Conservation (phyloP, 2,113 vertebrate genomes). For the Stercorarius parasiticus region DNA sequence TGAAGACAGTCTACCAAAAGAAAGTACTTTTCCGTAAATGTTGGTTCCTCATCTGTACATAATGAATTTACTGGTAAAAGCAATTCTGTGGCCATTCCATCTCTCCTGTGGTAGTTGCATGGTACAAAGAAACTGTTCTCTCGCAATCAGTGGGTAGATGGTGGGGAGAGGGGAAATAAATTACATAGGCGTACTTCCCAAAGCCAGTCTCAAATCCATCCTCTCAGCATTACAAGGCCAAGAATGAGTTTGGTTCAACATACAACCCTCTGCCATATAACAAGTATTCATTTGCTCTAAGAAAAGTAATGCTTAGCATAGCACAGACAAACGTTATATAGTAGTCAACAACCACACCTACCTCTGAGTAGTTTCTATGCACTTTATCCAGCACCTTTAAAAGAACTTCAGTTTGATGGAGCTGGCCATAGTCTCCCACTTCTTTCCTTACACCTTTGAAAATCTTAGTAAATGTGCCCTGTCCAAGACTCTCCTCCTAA, state of each 20-base stretch:
- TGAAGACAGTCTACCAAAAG: neutral
- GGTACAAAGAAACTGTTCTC: neutral
- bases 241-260: neutral
- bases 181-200: neutral
- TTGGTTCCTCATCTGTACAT: neutral
- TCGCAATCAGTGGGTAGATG: neutral
- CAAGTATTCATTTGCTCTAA: neutral
- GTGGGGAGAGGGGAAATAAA: neutral
- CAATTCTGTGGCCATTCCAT: neutral
- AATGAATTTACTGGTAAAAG: neutral
- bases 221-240: neutral
- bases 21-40: neutral
- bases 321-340: neutral
- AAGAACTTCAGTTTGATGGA: conserved; percentile 91
- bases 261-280: neutral
- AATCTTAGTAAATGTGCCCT: conserved; percentile 96
- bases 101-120: neutral
- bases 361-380: conserved; percentile 94
- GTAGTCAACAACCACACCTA: conserved; percentile 54
- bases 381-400: conserved; percentile 94
- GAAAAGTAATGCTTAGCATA: neutral
- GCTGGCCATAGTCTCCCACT: conserved; percentile 89
- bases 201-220: neutral
- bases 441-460: conserved; percentile 90
- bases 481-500: conserved; percentile 91